Evolutionary conservation across 2,888 invertebrate species (phyloP).

Genomic region (Zele albiditarsus): DNA sequence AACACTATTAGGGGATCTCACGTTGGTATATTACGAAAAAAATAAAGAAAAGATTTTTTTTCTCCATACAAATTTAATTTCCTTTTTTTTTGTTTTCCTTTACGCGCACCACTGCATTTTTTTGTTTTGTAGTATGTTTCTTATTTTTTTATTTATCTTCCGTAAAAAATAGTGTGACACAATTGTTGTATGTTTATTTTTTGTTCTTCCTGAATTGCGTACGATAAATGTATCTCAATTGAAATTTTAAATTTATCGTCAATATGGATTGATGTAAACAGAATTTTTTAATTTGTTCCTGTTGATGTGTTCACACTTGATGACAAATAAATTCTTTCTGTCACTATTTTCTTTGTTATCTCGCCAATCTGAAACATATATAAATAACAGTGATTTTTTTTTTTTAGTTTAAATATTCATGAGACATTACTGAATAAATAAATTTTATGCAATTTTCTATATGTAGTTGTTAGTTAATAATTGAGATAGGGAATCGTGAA

Average conservation of each 20-base stretch:
- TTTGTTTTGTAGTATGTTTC: not conserved
- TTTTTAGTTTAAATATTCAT: too few species aligned
- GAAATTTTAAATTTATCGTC: not conserved
- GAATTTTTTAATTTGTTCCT: too few species aligned
- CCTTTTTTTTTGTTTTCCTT: too few species aligned
- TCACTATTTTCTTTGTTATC: too few species aligned
- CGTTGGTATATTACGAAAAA: not conserved
- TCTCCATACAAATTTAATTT: not conserved
- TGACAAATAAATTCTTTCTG: too few species aligned
- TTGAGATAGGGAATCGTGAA: too few species aligned
- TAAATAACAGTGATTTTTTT: too few species aligned
- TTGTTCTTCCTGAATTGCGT: not conserved
- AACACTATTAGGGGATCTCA: not conserved
- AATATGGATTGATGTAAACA: too few species aligned
- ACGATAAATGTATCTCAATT: not conserved
- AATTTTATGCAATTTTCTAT: too few species aligned
- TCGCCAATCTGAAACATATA: too few species aligned
- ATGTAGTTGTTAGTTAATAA: not conserved
- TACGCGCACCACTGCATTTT: not conserved
- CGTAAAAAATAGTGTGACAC: not conserved
- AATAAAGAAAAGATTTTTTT: not conserved
- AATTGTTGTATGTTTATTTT: not conserved
- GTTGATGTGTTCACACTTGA: too few species aligned
- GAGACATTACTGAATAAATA: too few species aligned
- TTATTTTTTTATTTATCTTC: conserved; percentile 4